Conservation (phyloP, 2,113 vertebrate species). For the Centropus unirufus region DNA sequence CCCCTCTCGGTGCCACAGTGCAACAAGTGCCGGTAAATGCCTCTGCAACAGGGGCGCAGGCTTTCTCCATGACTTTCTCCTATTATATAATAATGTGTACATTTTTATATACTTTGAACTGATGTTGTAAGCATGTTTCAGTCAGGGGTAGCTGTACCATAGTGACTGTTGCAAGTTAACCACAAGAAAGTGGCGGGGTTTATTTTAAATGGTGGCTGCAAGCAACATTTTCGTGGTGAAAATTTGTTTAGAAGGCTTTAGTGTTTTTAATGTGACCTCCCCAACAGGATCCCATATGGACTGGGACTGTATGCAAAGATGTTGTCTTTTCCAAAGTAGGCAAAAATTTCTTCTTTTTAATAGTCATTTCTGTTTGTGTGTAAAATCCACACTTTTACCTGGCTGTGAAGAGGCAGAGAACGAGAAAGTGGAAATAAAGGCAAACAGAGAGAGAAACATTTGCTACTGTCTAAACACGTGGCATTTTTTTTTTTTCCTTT, state of each 20-base stretch:
- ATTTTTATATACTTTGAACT: background rate
- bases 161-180: background rate
- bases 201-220: background rate
- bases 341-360: background rate
- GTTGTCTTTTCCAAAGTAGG: background rate
- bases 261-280: background rate
- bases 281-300: fast-evolving
- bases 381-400: background rate
- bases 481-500: background rate
- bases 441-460: background rate
- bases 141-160: background rate
- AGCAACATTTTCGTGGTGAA: background rate
- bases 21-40: conserved; percentile 7
- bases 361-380: background rate
- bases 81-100: background rate
- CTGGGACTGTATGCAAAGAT: background rate
- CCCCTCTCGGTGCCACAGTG: background rate
- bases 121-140: background rate
- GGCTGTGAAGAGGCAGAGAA: background rate
- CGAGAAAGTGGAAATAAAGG: background rate
- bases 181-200: background rate
- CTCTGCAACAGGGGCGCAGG: background rate
- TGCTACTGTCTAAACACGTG: background rate
- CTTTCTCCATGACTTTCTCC: background rate
- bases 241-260: background rate